phyloP scores from a whole-genome alignment of 53 echinoderm and acorn worm species.

The Paracentrotus lividus region DNA sequence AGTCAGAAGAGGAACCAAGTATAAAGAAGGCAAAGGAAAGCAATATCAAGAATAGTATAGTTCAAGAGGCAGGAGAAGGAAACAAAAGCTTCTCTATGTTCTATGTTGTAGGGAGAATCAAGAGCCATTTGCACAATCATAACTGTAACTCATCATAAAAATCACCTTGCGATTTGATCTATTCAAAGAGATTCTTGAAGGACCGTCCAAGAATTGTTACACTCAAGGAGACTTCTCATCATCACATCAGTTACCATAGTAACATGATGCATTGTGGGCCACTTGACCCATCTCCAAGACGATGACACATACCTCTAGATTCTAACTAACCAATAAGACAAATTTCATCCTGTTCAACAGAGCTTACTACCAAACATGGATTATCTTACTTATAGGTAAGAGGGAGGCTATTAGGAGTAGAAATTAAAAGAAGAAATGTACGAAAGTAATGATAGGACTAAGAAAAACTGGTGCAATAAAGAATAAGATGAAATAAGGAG shows the following conservation, averaged over 20 bases:
- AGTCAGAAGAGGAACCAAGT: neutral
- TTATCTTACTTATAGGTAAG: neutral
- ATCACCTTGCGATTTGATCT: neutral
- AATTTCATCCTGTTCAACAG: neutral
- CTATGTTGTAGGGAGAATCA: neutral
- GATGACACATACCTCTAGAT: slow-evolving; percentile 29
- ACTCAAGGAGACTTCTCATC: neutral
- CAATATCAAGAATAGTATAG: too few relatives aligned
- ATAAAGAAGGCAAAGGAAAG: neutral
- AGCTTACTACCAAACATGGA: neutral
- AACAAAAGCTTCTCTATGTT: too few relatives aligned
- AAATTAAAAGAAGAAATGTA: too few relatives aligned
- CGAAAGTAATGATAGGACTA: too few relatives aligned
- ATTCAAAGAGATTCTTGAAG: neutral
- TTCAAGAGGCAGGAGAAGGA: neutral
- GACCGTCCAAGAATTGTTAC: neutral
- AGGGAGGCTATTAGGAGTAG: too few relatives aligned
- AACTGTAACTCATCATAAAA: neutral
- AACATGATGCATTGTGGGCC: slow-evolving; percentile 44
- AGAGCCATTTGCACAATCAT: slow-evolving; percentile 38
- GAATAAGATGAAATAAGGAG: too few relatives aligned
- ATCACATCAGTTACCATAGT: slow-evolving; percentile 1
- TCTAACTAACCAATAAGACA: neutral
- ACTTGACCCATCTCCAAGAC: slow-evolving; percentile 39
- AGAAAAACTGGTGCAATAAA: too few relatives aligned